These are phyloP conservation scores for Pteruthius melanotis DNA, from an alignment of 2,113 vertebrate species.

Conservation along the genomic window DNA sequence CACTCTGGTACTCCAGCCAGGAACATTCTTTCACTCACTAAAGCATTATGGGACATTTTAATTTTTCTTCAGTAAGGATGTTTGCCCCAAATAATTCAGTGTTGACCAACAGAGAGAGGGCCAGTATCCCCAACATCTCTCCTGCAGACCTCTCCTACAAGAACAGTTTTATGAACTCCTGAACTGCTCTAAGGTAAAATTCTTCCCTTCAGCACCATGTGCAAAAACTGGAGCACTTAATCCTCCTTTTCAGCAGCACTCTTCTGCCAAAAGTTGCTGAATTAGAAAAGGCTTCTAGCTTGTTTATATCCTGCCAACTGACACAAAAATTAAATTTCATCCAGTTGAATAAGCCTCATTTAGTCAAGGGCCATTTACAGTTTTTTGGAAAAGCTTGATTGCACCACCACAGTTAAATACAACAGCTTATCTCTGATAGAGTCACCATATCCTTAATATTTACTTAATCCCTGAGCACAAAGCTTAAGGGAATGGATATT, in stretches of 20 bases:
- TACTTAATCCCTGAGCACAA: background rate
- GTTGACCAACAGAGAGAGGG: background rate
- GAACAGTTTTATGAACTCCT: background rate
- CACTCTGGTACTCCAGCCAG: background rate
- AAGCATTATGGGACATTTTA: background rate
- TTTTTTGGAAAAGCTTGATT: background rate
- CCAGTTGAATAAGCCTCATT: background rate
- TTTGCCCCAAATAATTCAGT: background rate
- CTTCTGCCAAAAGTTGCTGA: constrained; percentile 7
- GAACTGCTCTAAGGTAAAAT: background rate
- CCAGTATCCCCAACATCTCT: no score
- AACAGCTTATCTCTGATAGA: background rate
- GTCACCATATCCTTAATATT: background rate
- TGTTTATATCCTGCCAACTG: constrained; percentile 12
- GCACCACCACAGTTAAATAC: background rate
- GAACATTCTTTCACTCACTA: background rate
- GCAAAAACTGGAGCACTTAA: background rate
- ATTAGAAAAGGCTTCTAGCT: background rate
- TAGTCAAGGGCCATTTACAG: background rate
- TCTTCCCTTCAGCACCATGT: background rate
- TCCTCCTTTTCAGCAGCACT: background rate
- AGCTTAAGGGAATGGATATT: background rate
- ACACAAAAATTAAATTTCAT: constrained; percentile 43
- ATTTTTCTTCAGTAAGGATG: background rate
- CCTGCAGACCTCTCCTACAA: background rate